Conservation (phyloP, 2,888 invertebrate genomes). For the Seladonia tumulorum region DNA sequence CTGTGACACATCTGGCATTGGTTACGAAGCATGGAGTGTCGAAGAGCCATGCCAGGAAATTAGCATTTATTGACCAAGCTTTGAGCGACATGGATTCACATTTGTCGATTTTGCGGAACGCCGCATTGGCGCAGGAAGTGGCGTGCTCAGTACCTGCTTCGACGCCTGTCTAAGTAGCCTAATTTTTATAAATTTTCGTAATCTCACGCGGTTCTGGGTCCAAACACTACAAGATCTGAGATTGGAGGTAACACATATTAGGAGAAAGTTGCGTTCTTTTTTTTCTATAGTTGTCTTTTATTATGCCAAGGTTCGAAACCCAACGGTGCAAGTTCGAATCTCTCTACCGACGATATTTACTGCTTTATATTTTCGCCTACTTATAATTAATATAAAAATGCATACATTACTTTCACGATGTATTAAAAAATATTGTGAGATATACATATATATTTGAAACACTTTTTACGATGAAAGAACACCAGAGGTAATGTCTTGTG, state of each 20-base stretch:
- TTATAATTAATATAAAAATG: conserved; percentile 55
- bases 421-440: conserved; percentile 57
- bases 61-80: conserved; percentile 87
- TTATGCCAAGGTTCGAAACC: conserved; percentile 50
- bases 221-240: conserved; percentile 13
- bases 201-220: conserved; percentile 28
- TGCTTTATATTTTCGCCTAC: conserved; percentile 55
- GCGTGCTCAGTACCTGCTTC: conserved; percentile 83
- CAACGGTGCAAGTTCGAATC: conserved; percentile 38
- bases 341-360: conserved; percentile 41
- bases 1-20: conserved; percentile 88
- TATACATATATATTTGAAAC: conserved; percentile 53
- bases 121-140: conserved; percentile 85
- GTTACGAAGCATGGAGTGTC: conserved; percentile 87
- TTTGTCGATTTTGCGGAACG: conserved; percentile 85
- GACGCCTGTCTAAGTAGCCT: conserved; percentile 75
- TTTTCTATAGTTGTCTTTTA: conserved; percentile 36
- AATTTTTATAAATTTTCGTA: neutral
- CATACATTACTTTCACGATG: conserved; percentile 51
- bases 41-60: conserved; percentile 83
- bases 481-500: conserved; percentile 63
- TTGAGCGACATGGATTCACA: conserved; percentile 89
- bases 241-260: conserved; percentile 37
- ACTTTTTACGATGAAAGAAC: conserved; percentile 64
- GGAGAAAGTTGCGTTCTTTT: neutral